Percentiles rank a stretch among this genome's conserved stretches.
Conservation (phyloP, 1,140 invertebrate species). For the Asobara japonica region DNA sequence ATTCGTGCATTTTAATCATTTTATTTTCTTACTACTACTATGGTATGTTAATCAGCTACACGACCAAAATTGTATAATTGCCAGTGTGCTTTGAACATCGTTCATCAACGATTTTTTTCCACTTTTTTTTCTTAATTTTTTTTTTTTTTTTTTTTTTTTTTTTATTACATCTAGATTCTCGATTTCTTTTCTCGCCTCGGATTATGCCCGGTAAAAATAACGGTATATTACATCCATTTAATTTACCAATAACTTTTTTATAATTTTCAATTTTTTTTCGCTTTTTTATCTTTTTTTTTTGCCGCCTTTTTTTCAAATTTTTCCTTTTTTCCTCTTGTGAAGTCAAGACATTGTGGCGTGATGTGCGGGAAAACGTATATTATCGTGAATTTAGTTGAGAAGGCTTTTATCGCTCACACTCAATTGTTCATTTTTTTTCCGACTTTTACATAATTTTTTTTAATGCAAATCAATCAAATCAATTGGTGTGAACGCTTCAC, state of each 20-base stretch:
- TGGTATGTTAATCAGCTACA: constrained; percentile 46
- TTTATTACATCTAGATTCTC: neutral
- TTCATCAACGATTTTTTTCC: neutral
- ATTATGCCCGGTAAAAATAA: constrained; percentile 13
- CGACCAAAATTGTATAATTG: constrained; percentile 45
- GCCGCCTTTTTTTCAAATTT: neutral
- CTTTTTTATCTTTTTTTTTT: constrained; percentile 17
- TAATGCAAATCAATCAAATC: constrained; percentile 26
- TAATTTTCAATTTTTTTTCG: constrained; percentile 21
- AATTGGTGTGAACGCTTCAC: constrained; percentile 37
- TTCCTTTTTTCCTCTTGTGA: neutral
- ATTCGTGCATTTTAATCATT: constrained; percentile 28
- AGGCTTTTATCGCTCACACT: constrained; percentile 37
- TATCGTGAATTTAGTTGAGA: constrained; percentile 32
- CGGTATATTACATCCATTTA: constrained; percentile 8
- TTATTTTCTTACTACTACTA: constrained; percentile 42
- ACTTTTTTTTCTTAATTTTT: neutral
- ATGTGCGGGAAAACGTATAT: constrained; percentile 22
- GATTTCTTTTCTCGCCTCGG: neutral
- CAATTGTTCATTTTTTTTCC: neutral
- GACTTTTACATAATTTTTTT: neutral
- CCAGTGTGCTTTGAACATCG: constrained; percentile 26
- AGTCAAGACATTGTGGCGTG: constrained; percentile 20
- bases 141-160: neutral
- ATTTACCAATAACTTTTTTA: neutral